phyloP scores from a whole-genome alignment of 2,797 vertebrate genomes.

The Buceros bicornis region DNA sequence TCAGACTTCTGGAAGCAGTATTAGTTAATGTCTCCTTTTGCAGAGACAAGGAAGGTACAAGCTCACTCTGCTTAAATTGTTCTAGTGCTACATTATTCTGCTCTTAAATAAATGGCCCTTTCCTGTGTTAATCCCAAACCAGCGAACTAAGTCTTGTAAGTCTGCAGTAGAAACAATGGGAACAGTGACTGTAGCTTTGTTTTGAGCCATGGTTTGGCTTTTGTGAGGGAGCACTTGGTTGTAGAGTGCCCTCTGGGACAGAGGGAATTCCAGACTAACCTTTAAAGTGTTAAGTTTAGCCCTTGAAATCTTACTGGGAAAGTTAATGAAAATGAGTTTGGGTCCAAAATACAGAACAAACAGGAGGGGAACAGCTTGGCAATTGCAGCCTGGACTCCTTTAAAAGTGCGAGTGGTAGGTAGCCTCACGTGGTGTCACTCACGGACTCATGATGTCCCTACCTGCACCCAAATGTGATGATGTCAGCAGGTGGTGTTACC shows the following conservation, averaged over 20 bases:
- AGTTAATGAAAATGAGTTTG: background rate
- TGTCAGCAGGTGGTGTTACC: background rate
- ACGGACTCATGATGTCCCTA: fast-evolving
- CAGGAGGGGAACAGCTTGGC: background rate
- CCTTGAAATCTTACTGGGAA: background rate
- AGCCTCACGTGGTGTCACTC: background rate
- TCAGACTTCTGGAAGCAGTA: background rate
- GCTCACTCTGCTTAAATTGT: background rate
- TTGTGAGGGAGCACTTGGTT: background rate
- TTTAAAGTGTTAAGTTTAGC: background rate
- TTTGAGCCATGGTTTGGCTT: background rate
- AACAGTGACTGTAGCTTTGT: background rate
- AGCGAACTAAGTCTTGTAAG: background rate
- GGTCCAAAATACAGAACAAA: background rate
- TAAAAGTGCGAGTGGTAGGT: background rate
- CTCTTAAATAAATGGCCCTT: background rate
- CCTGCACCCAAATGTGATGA: fast-evolving
- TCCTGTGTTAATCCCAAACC: background rate
- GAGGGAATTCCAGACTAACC: background rate
- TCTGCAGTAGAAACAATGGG: background rate
- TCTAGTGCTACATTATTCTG: background rate
- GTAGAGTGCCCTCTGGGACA: background rate
- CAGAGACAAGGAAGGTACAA: background rate
- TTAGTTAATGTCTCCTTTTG: background rate
- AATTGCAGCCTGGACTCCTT: background rate